Base-by-base conservation (phyloP, 2,888 invertebrate species). In the Corythucha ciliata region DNA sequence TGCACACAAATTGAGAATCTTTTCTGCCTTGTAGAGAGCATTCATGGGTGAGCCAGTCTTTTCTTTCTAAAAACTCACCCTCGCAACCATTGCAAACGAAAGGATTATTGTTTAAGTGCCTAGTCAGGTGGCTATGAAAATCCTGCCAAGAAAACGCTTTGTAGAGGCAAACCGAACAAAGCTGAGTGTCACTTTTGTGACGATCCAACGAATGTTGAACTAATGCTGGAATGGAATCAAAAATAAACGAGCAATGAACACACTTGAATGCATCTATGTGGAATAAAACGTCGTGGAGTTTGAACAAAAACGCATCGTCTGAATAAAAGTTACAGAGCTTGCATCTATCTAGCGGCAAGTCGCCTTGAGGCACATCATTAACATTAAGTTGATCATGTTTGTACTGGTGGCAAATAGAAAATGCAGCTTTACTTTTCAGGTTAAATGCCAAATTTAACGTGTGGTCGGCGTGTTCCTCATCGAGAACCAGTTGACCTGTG, bases 401-500 rank as follows among this genome's bases (percentile, higher is more conserved):
- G 21, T 24, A 41, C 25, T 33, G 44, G 20, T 36, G 32, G 29
- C 46, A 55, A n/a, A 37, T 22, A 20, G 5, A 16, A 12, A 36
- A 8, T 40, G 49, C 16, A 18, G 41, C 44, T 21, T 40, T 3
- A 24, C 52, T 29, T 42, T 52, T 34, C 20, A 57, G 24, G 25
- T 48, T 52, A 2, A 44, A 18, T 6, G 45, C 27, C n/a, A 57
- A 39, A 8, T 49, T 24, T 4, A 54, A 20, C 3, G 54, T 25
- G 47, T 57, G 56, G 1, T 44, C 34, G 6, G 46, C 26, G 32
- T 57, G 56, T 22, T 25, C 2, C 2, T 21, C 3, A 16, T 44
- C 36, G 5, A 48, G 21, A 14, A 25, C 24, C 21, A 57, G 45
- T 42, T 45, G 20, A 8, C 56, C 56, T 20, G 54, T 54, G 47